phyloP scores from a whole-genome alignment of 2,113 vertebrate species.

The Nettapus auritus region DNA sequence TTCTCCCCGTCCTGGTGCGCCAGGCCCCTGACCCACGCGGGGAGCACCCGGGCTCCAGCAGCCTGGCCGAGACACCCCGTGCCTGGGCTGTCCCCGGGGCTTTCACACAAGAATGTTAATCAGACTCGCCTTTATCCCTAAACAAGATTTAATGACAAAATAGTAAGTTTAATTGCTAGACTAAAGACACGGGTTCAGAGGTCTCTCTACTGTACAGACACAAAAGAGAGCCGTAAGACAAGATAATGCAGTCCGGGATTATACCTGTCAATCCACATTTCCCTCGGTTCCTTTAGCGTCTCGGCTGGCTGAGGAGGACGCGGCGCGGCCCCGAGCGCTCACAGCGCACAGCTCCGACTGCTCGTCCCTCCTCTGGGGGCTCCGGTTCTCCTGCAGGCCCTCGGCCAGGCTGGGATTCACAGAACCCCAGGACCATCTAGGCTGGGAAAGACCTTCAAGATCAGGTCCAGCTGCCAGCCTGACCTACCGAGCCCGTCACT shows the following conservation, averaged over 20 bases:
- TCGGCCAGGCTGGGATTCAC: no score
- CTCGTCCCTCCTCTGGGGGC: neutral
- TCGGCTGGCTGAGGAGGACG: neutral
- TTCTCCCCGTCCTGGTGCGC: neutral
- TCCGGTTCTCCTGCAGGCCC: neutral
- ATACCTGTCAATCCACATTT: neutral
- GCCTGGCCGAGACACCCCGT: neutral
- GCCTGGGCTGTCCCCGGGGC: neutral
- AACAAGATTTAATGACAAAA: neutral
- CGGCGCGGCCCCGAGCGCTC: neutral
- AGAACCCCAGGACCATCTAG: neutral
- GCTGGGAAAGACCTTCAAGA: neutral
- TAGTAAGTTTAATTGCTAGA: neutral
- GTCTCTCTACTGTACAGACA: neutral
- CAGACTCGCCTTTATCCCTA: neutral
- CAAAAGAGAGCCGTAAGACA: neutral
- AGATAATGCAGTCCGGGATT: neutral
- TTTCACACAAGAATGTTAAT: neutral
- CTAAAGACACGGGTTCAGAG: neutral
- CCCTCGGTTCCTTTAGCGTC: neutral
- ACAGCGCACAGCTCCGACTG: neutral
- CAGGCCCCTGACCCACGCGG: rapidly evolving
- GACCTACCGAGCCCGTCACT: neutral
- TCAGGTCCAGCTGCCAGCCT: neutral
- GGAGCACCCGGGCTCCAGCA: neutral